phyloP scores from a whole-genome alignment of 1,140 invertebrate genomes.

The Metopolophium dirhodum region DNA sequence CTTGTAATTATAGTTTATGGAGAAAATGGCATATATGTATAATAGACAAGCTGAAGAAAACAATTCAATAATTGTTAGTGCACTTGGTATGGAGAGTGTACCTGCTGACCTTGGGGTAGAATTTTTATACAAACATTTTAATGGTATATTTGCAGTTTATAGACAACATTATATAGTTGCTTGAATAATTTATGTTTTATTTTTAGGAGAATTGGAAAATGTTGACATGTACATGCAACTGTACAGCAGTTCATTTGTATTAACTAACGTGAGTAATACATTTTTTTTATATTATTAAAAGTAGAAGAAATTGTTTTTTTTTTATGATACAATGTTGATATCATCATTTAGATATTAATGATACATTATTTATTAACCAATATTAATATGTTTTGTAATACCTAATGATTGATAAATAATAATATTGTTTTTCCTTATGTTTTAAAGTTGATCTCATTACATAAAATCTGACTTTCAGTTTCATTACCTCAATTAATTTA shows the following conservation, averaged over 20 bases:
- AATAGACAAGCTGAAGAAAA: slow-evolving; percentile 77
- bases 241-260: neutral
- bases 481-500: too few species aligned
- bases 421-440: too few species aligned
- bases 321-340: neutral
- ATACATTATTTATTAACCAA: too few species aligned
- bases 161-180: neutral
- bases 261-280: neutral
- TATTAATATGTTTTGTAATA: too few species aligned
- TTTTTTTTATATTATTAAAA: neutral
- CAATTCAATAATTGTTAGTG: slow-evolving; percentile 82
- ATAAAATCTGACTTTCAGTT: neutral
- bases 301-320: neutral
- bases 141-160: slow-evolving; percentile 66
- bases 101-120: slow-evolving; percentile 84
- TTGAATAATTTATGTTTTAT: neutral
- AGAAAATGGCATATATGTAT: slow-evolving; percentile 83
- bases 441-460: neutral
- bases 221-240: slow-evolving; percentile 19
- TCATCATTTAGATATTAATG: neutral
- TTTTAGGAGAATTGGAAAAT: slow-evolving; percentile 2
- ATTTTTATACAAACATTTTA: slow-evolving; percentile 77
- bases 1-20: slow-evolving; percentile 73
- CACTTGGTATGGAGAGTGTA: slow-evolving; percentile 90
- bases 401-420: too few species aligned